A percentile compares a stretch with the other conserved stretches of the same genome.
phyloP scores from a whole-genome alignment of 2,888 invertebrate species.

The Nephrotoma flavescens region DNA sequence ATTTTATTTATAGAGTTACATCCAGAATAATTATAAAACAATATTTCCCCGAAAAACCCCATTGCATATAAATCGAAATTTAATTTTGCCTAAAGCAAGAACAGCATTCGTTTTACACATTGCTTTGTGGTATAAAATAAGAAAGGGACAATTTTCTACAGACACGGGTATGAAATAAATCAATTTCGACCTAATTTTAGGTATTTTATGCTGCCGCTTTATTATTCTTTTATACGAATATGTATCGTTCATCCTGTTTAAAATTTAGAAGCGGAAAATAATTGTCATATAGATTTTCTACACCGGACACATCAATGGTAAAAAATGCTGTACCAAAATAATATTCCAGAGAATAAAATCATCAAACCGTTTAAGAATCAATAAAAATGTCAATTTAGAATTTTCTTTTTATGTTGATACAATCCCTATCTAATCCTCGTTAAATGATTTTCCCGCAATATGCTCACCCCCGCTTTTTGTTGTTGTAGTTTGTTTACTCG shows the following conservation, averaged over 20 bases:
- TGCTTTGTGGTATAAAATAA: neutral
- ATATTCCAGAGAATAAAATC: neutral
- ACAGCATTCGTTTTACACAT: neutral
- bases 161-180: neutral
- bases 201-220: neutral
- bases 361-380: neutral
- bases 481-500: neutral
- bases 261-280: neutral
- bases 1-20: no score
- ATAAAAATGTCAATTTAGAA: neutral
- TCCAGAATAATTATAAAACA: no score
- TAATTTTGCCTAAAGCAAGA: neutral
- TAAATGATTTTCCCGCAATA: neutral
- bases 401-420: neutral
- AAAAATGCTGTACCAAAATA: neutral
- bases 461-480: neutral
- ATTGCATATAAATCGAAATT: neutral
- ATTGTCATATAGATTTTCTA: neutral
- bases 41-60: neutral
- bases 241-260: neutral
- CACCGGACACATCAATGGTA: neutral
- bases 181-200: neutral
- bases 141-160: neutral
- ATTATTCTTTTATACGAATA: neutral
- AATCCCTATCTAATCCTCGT: neutral